A percentile compares a stretch with the other conserved stretches of the same genome.
These are phyloP conservation scores for Tamandua tetradactyla DNA, from an alignment of 2,797 vertebrate species.

Conservation along the genomic window DNA sequence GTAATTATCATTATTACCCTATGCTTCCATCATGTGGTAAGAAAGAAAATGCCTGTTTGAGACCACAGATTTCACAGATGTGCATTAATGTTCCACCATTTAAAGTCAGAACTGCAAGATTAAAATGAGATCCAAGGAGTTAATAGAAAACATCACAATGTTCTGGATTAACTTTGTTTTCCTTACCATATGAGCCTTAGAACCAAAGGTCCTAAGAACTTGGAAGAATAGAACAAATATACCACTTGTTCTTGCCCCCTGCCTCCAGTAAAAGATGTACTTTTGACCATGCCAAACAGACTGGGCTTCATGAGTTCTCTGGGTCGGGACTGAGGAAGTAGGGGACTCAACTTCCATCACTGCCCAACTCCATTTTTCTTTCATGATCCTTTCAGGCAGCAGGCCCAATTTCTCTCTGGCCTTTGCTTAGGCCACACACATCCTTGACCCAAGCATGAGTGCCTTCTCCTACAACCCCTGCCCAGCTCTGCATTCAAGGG, in stretches of 20 bases:
- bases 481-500: background rate
- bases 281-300: background rate
- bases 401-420: background rate
- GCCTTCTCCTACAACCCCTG: background rate
- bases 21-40: rapidly evolving
- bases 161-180: background rate
- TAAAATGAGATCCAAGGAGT: background rate
- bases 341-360: background rate
- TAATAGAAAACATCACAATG: background rate
- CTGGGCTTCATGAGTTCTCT: background rate
- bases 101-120: background rate
- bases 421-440: background rate
- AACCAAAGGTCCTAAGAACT: background rate
- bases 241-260: background rate
- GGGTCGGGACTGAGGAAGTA: background rate
- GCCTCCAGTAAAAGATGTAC: background rate
- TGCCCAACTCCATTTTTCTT: background rate
- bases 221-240: background rate
- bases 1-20: too few relatives aligned
- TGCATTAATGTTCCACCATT: background rate
- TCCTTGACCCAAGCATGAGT: background rate
- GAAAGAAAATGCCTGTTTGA: background rate
- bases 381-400: background rate
- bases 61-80: background rate
- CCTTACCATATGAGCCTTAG: background rate